Conservation (phyloP, 1,140 invertebrate species). For the Meloidogyne floridensis region DNA sequence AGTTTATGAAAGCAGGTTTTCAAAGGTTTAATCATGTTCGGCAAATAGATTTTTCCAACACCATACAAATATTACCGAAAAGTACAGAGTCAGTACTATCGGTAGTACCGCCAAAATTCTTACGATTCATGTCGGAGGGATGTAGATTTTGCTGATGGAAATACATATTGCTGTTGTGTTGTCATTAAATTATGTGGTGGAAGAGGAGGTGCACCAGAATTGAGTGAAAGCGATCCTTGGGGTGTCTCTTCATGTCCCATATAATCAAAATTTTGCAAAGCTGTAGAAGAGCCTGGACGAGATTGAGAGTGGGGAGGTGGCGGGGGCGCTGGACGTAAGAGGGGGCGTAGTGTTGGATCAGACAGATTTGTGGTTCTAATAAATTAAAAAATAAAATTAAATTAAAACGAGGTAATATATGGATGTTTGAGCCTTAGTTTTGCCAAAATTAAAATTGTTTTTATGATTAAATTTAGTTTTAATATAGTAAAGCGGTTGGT, state of each 20-base stretch:
- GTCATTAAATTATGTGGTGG: neutral
- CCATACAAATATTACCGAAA: too few species aligned
- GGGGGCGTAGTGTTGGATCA: neutral
- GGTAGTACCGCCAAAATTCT: neutral
- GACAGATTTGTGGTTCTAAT: neutral
- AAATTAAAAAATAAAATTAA: slow-evolving; percentile 14
- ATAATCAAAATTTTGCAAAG: neutral
- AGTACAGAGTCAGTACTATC: too few species aligned
- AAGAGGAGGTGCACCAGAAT: neutral
- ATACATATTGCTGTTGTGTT: neutral
- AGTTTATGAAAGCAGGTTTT: too few species aligned
- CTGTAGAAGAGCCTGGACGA: neutral
- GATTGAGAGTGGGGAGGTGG: neutral
- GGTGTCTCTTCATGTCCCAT: neutral
- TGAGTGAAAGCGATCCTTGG: neutral
- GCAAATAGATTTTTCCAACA: too few species aligned
- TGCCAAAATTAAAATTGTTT: too few species aligned
- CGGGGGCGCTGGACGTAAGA: neutral
- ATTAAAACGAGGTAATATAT: too few species aligned
- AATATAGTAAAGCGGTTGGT: too few species aligned
- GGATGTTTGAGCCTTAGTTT: neutral
- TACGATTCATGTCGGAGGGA: neutral
- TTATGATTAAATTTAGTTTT: too few species aligned
- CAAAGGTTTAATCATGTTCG: too few species aligned
- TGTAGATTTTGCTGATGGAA: neutral